A percentile compares a stretch with the other conserved stretches of the same genome.
phyloP scores from a whole-genome alignment of 2,113 vertebrate genomes.

The Hipposideros armiger region DNA sequence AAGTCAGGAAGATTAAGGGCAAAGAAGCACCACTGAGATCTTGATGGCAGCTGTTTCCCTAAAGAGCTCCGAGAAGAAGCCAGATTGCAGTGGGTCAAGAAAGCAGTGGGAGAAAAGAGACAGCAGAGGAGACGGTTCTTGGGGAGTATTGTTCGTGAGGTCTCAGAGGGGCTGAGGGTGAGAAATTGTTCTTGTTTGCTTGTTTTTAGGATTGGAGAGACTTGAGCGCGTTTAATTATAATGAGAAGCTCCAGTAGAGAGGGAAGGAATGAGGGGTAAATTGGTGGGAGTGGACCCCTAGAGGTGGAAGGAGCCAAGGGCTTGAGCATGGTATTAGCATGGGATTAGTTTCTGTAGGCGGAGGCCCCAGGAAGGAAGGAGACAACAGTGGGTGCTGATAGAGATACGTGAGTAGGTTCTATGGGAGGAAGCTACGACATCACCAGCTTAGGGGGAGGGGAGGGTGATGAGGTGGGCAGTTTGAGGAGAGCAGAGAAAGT shows the following conservation, averaged over 20 bases:
- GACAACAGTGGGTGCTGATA: not conserved
- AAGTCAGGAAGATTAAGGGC: accelerated
- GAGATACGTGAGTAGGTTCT: not conserved
- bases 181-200: not conserved
- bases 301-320: not conserved
- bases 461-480: accelerated
- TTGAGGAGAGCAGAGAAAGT: not conserved
- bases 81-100: not conserved
- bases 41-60: not conserved
- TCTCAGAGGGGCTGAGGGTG: not conserved
- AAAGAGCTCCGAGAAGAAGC: not conserved
- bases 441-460: not conserved
- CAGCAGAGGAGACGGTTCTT: not conserved
- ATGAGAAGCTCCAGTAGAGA: not conserved
- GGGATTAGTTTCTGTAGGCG: not conserved
- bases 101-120: not conserved
- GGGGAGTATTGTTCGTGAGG: not conserved
- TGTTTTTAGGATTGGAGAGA: not conserved
- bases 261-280: not conserved
- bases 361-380: not conserved
- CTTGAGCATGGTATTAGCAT: accelerated
- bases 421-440: accelerated
- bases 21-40: accelerated
- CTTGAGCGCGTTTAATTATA: not conserved
- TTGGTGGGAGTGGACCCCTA: not conserved